These are phyloP conservation scores for Yasuhikotakia modesta DNA, from an alignment of 2,797 vertebrate genomes.

Conservation along the genomic window DNA sequence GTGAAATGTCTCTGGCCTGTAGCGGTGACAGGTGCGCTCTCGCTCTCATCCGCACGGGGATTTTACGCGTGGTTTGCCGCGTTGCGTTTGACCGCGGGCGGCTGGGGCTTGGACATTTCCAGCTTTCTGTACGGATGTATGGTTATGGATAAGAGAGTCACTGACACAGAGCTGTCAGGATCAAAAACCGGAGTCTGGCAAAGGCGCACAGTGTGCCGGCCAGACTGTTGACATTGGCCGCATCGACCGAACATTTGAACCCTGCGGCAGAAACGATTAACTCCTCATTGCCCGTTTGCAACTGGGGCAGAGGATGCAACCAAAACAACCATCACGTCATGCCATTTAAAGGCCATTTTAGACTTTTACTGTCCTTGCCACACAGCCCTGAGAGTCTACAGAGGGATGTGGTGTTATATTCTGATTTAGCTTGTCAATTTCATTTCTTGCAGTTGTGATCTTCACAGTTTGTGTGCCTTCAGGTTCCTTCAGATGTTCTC, in stretches of 20 bases:
- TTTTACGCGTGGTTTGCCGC: constrained; percentile 29
- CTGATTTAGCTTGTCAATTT: background rate
- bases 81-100: constrained; percentile 23
- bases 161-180: background rate
- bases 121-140: background rate
- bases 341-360: too few species aligned
- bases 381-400: too few species aligned
- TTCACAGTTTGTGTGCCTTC: constrained; percentile 18
- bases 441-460: background rate
- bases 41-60: background rate
- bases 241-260: constrained; percentile 62
- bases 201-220: background rate
- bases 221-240: constrained; percentile 54
- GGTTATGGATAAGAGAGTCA: background rate
- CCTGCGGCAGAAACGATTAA: constrained; percentile 68
- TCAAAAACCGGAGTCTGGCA: background rate
- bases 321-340: too few species aligned
- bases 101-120: background rate
- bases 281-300: constrained; percentile 59
- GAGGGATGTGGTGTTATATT: background rate
- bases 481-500: constrained; percentile 83
- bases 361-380: too few species aligned
- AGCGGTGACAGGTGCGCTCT: constrained; percentile 22
- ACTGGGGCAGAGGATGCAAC: too few species aligned
- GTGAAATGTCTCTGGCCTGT: constrained; percentile 18